A percentile compares a stretch with the other conserved stretches of the same genome.
Conservation (phyloP, 2,888 invertebrate species). For the Drosophila histrio region DNA sequence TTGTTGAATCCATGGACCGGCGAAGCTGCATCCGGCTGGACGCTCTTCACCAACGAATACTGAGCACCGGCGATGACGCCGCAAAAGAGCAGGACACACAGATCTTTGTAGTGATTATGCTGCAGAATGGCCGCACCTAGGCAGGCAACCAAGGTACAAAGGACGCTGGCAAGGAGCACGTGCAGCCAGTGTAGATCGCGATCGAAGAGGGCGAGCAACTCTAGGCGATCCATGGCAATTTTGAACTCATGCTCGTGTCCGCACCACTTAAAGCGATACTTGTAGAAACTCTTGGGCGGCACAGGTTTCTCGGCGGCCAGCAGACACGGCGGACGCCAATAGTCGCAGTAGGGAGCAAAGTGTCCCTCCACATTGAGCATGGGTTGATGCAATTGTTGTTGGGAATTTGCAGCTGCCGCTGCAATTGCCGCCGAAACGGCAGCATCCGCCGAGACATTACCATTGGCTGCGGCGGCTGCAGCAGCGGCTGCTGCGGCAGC, state of each 20-base stretch:
- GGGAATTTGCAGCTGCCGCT: conserved; percentile 26
- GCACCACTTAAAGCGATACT: conserved; percentile 82
- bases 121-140: conserved; percentile 93
- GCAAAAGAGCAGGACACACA: conserved; percentile 97
- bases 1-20: conserved; percentile 99
- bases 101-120: conserved; percentile 94
- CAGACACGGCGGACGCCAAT: conserved; percentile 83
- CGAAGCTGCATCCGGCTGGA: conserved; percentile 99
- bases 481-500: conserved; percentile 6
- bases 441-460: neutral
- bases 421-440: conserved; percentile 25
- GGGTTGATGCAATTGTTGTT: conserved; percentile 60
- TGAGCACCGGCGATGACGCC: conserved; percentile 99
- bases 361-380: conserved; percentile 82
- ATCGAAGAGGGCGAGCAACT: conserved; percentile 96
- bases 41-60: conserved; percentile 97
- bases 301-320: conserved; percentile 81
- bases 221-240: conserved; percentile 96
- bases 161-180: conserved; percentile 91
- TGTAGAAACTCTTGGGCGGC: conserved; percentile 83
- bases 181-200: conserved; percentile 91
- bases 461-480: neutral
- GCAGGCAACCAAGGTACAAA: conserved; percentile 93
- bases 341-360: conserved; percentile 82
- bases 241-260: conserved; percentile 85